Evolutionary conservation across 35 echinoderm and acorn worm species (phyloP), one percentile per base, ranked within the genome.

Genomic region (Chiridota heheva): DNA sequence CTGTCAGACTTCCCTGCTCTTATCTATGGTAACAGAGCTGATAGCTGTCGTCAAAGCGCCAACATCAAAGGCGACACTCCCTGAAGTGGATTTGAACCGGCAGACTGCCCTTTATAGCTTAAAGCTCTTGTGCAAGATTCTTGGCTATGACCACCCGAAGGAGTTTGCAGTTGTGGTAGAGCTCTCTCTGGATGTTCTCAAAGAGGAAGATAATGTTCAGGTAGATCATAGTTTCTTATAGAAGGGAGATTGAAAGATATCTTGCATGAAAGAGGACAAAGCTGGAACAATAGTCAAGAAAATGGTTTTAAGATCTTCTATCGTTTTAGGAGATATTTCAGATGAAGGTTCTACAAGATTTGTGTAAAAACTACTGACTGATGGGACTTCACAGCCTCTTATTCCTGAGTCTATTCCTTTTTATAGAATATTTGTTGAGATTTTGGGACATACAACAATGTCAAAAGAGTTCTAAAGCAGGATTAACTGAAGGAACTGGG

Each of bases 71-170:
- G 15, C 58, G n/a, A 38, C 46, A 18, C 39, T 40, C 1, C 82
- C 86, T 5, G 94, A 97, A 63, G 61, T 91, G 0, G 72, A 87
- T 48, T 61, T 91, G 33, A 91, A 97, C 42, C 77, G 85, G 12
- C 94, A 97, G 72, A 97, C 94, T 55, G 94, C 94, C 84, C 94
- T 97, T 70, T 97, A 88, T 37, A 97, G 88, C 81, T 67, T 97
- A 34, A 97, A 97, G 58, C 64, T 91, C 2, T 70, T 97, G 5
- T 91, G 94, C 58, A 88, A 84, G 74, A 47, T 97, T 18, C 38
- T 91, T 7, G 88, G 88, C 42, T n/a, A 71, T 3, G 73, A 74
- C 25, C 73, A 78, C 44, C 63, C 72, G 24, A 51, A 48, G 37
- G 60, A 88, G 53, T 91, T 97, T 40, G 72, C 44, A 7, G 60